Evolutionary conservation across 2,113 vertebrate species (phyloP).

Genomic region (Gymnogyps californianus): DNA sequence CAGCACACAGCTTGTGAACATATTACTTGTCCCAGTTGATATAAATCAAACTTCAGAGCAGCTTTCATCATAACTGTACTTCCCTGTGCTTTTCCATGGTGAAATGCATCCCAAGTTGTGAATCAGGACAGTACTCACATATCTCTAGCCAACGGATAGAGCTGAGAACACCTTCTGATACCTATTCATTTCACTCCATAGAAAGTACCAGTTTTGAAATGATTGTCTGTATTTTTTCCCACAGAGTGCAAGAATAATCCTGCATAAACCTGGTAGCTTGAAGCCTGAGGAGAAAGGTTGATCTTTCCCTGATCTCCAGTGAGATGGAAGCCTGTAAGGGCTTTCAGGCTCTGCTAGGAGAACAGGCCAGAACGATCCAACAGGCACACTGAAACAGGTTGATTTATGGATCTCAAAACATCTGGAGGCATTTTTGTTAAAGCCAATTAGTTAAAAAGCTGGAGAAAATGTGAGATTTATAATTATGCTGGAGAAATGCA

Average conservation of each 20-base stretch:
- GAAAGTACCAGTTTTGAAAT: neutral
- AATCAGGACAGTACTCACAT: accelerated
- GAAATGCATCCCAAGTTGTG: neutral
- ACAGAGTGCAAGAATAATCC: neutral
- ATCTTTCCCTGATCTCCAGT: neutral
- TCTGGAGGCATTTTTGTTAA: neutral
- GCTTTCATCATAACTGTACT: neutral
- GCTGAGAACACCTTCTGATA: neutral
- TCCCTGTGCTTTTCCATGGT: neutral
- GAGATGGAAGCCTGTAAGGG: neutral
- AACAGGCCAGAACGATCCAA: neutral
- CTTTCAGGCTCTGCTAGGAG: neutral
- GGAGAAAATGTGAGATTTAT: neutral
- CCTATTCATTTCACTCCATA: neutral
- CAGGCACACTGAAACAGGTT: neutral
- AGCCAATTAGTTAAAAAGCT: neutral
- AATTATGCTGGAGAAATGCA: neutral
- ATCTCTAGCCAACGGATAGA: neutral
- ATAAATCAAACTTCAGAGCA: neutral
- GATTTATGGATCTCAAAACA: neutral
- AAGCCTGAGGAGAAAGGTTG: neutral
- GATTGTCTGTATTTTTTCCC: neutral
- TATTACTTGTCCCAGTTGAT: neutral
- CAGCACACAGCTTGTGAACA: neutral
- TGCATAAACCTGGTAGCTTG: neutral